Percentiles rank a stretch among this genome's conserved stretches.
Evolutionary conservation across 2,797 vertebrate species (phyloP).

Genomic region (Chloroceryle amazona): DNA sequence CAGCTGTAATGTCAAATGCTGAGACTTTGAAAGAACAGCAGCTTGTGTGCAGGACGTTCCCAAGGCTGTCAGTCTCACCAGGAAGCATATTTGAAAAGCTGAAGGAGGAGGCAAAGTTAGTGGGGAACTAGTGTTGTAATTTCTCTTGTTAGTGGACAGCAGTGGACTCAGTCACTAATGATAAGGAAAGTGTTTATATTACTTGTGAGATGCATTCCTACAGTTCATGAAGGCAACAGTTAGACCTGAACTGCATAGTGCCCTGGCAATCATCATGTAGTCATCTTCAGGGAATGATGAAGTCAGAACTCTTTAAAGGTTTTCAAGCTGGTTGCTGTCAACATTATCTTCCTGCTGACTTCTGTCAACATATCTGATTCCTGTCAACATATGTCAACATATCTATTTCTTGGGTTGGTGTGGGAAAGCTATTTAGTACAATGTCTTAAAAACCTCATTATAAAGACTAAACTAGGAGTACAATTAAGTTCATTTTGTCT

Average conservation of each 20-base stretch:
- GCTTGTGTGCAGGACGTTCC: rapidly evolving
- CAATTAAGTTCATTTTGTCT: background rate
- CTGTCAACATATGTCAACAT: background rate
- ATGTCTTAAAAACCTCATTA: background rate
- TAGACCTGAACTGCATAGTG: background rate
- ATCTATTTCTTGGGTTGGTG: background rate
- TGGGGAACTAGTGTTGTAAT: background rate
- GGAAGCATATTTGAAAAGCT: background rate
- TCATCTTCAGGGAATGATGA: background rate
- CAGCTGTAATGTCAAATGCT: background rate
- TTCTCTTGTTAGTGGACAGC: background rate
- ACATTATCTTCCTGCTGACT: background rate
- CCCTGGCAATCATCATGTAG: background rate
- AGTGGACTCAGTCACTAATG: background rate
- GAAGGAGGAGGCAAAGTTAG: background rate
- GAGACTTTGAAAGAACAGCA: background rate
- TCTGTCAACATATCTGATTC: background rate
- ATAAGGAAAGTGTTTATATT: background rate
- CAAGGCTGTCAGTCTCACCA: background rate
- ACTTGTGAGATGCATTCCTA: background rate
- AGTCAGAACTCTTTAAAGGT: background rate
- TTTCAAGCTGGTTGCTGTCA: background rate
- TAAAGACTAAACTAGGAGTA: background rate
- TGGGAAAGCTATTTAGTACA: background rate
- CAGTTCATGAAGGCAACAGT: background rate